Percentiles rank a stretch among this genome's conserved stretches.
Conservation (phyloP, 2,113 vertebrate species). For the Antechinus stuartii region DNA sequence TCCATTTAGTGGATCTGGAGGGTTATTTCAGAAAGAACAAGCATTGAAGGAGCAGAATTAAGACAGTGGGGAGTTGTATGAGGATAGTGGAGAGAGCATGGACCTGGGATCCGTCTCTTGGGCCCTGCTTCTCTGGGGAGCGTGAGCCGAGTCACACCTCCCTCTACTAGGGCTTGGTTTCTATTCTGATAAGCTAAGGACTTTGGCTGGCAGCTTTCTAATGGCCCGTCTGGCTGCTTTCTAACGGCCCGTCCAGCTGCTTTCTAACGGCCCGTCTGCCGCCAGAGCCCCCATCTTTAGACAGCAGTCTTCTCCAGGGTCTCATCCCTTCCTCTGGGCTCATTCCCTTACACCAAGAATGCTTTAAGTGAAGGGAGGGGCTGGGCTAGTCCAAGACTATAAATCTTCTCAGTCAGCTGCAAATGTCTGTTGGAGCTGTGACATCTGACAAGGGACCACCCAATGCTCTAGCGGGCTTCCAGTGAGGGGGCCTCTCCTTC, state of each 20-base stretch:
- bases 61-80: background rate
- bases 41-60: background rate
- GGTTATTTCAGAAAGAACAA: background rate
- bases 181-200: background rate
- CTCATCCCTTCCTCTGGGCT: background rate
- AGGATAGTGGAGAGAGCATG: background rate
- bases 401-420: background rate
- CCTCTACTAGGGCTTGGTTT: background rate
- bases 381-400: background rate
- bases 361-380: background rate
- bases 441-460: background rate
- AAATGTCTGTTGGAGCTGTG: background rate
- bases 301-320: background rate
- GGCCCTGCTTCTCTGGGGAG: background rate
- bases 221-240: background rate
- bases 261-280: too few relatives aligned
- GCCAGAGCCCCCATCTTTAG: background rate
- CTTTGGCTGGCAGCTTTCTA: background rate
- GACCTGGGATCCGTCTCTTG: background rate
- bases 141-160: background rate
- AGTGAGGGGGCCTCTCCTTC: background rate
- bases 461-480: background rate
- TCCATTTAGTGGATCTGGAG: background rate
- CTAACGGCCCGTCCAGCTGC: too few relatives aligned
- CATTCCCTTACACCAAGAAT: background rate